These are phyloP conservation scores for Micrasema longulum DNA, from an alignment of 1,140 invertebrate genomes.

Conservation along the genomic window DNA sequence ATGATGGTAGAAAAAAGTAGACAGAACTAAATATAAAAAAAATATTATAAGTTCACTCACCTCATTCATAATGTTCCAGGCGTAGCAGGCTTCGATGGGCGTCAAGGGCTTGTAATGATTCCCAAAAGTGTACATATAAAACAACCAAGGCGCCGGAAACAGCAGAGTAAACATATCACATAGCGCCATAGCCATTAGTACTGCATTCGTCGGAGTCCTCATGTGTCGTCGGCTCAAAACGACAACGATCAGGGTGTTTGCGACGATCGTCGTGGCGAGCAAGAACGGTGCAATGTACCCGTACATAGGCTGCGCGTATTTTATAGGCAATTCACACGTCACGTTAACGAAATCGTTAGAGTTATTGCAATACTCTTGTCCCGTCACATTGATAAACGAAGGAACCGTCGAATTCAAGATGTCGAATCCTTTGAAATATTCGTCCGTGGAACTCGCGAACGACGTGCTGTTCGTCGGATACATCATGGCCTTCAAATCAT, in stretches of 20 bases:
- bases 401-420: slow-evolving; percentile 17
- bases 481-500: slow-evolving; percentile 29
- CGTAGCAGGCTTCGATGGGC: slow-evolving; percentile 80
- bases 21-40: too few species aligned
- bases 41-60: too few species aligned
- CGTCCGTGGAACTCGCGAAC: not conserved
- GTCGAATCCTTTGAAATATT: slow-evolving; percentile 13
- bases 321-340: slow-evolving; percentile 74
- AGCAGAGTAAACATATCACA: slow-evolving; percentile 93
- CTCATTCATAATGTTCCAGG: slow-evolving; percentile 84
- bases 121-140: slow-evolving; percentile 92
- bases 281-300: slow-evolving; percentile 88
- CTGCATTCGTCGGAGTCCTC: slow-evolving; percentile 90
- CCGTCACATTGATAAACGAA: slow-evolving; percentile 14
- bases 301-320: slow-evolving; percentile 77
- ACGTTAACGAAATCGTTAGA: slow-evolving; percentile 70
- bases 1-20: too few species aligned
- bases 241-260: slow-evolving; percentile 90
- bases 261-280: slow-evolving; percentile 87
- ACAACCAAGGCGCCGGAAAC: slow-evolving; percentile 86
- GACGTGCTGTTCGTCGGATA: slow-evolving; percentile 7
- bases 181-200: slow-evolving; percentile 89
- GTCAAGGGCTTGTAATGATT: slow-evolving; percentile 84
- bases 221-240: slow-evolving; percentile 79
- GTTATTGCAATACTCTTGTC: slow-evolving; percentile 15